phyloP scores from a whole-genome alignment of 1,140 invertebrate species.

The Geopemphigus sp. region DNA sequence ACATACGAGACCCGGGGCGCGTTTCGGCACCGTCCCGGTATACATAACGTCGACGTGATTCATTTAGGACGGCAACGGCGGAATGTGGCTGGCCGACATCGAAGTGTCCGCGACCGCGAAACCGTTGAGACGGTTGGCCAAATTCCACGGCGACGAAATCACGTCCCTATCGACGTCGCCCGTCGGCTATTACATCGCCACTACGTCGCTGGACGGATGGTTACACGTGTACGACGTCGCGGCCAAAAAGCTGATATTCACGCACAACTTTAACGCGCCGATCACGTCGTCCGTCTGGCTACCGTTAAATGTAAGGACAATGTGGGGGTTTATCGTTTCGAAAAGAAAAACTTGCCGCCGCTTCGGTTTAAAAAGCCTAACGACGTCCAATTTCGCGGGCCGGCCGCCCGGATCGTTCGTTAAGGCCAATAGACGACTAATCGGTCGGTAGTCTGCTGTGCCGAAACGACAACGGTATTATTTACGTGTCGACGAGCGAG shows the following conservation, averaged over 20 bases:
- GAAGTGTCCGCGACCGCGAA: slow-evolving; percentile 62
- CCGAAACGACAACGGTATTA: too few species aligned
- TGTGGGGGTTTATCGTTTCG: too few species aligned
- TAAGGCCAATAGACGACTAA: too few species aligned
- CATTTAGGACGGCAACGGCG: slow-evolving; percentile 64
- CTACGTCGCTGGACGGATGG: slow-evolving; percentile 67
- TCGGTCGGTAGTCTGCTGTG: too few species aligned
- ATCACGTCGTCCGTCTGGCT: slow-evolving; percentile 73
- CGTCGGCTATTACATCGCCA: slow-evolving; percentile 66
- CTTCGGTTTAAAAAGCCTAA: too few species aligned
- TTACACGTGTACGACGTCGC: slow-evolving; percentile 72
- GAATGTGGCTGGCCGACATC: slow-evolving; percentile 76
- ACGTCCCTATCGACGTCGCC: slow-evolving; percentile 67
- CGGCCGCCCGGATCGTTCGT: too few species aligned
- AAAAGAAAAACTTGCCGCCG: too few species aligned
- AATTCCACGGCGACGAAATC: slow-evolving; percentile 73
- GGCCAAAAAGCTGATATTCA: slow-evolving; percentile 61
- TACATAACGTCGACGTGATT: not conserved
- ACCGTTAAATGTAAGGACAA: slow-evolving; percentile 65
- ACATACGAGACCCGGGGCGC: too few species aligned
- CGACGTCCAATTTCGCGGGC: too few species aligned
- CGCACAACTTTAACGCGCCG: slow-evolving; percentile 63
- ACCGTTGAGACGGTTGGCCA: slow-evolving; percentile 64
- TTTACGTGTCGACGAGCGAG: too few species aligned
- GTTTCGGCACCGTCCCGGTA: too few species aligned